Base-by-base conservation (phyloP, 1,140 invertebrate genomes). In the Antheraea pernyi region DNA sequence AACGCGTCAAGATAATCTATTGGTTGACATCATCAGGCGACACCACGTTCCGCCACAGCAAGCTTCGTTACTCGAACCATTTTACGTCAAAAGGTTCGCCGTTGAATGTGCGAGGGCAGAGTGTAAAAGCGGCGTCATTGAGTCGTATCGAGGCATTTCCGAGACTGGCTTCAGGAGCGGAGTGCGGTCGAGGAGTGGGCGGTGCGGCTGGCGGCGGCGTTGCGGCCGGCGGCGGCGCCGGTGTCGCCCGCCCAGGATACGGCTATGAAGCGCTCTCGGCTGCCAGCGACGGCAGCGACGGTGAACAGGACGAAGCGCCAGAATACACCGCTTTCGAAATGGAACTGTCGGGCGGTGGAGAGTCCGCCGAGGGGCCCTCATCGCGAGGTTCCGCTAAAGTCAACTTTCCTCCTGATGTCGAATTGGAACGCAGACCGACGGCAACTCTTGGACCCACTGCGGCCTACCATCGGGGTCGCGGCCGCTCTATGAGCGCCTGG, bases 401-500 rank as follows among this genome's bases (percentile, higher is more conserved):
- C 53, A 96, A 96, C 82, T 97, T 97, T 83, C 95, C 95, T 59
- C 94, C 95, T 0, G 95, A 96, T 58, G 92, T 95, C 65, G 91
- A 94, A 53, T 85, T 93, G 37, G 94, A 94, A 65, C 90, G 95
- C 60, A 86, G 95, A 71, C 91, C 94, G 16, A 94, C 95, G 64
- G 93, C 93, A 84, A 91, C 94, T 37, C 93, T 94, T 71, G 93
- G 93, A 73, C 89, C 94, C 53, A 93, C 94, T 72, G 94, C 94
- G 73, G 91, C 79, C 85, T 84, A 92, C 89, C 78, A 88, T 86
- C 87, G 74, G 78, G 94, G 75, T 86, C 95, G 81, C 80, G 96
- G 69, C 93, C 95, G 82, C 80, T 96, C 96, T 71, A 96, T 97
- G 96, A 97, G 96, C 80, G 96, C 96, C 5, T 97, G 96, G 96